Conservation (phyloP, 1,140 invertebrate species). For the Zaprionus taronus region DNA sequence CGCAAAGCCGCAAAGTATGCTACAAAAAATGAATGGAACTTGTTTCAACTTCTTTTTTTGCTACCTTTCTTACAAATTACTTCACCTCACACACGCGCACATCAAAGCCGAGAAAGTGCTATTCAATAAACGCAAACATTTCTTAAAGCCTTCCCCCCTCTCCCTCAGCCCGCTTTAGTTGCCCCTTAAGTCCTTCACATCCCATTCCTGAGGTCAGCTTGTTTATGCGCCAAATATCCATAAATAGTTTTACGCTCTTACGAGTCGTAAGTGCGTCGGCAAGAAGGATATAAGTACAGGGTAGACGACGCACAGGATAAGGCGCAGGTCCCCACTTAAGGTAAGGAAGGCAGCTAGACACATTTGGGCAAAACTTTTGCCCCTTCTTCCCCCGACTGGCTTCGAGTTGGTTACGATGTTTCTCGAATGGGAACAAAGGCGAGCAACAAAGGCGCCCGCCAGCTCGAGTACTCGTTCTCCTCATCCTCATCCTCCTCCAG, state of each 20-base stretch:
- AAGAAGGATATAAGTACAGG: constrained; percentile 26
- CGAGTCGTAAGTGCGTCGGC: constrained; percentile 37
- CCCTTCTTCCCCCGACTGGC: too few relatives aligned
- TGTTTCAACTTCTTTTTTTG: neutral
- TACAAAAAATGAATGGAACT: neutral
- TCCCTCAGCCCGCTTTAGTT: neutral
- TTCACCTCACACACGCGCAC: constrained; percentile 18
- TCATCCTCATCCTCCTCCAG: constrained; percentile 24
- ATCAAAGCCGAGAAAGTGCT: constrained; percentile 36
- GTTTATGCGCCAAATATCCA: constrained; percentile 80
- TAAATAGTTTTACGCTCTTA: constrained; percentile 79
- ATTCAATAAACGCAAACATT: constrained; percentile 48
- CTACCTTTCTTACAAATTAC: neutral
- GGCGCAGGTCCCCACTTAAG: constrained; percentile 62
- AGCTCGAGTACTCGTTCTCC: constrained; percentile 15
- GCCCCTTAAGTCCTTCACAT: neutral
- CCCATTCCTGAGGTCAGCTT: constrained; percentile 62
- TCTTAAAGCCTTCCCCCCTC: constrained; percentile 61
- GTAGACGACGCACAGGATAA: constrained; percentile 6
- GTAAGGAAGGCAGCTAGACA: constrained; percentile 68
- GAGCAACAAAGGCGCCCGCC: constrained; percentile 56
- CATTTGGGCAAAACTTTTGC: constrained; percentile 64
- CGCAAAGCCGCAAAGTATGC: constrained; percentile 12
- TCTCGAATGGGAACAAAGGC: constrained; percentile 58
- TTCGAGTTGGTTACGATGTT: neutral